Conservation (phyloP, 2,113 vertebrate species). For the Larimichthys crocea region DNA sequence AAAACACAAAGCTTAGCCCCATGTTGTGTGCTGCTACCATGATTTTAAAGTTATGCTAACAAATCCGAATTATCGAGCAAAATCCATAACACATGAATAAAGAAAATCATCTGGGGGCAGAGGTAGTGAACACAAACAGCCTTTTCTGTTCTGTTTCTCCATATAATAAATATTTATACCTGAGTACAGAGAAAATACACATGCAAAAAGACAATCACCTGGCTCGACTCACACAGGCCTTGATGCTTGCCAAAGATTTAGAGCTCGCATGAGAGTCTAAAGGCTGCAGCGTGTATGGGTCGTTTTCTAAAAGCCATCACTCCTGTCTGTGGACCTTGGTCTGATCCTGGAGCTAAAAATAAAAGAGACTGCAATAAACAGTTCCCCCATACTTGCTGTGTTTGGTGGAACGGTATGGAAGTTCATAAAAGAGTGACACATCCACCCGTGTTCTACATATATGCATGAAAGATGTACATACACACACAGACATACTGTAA, state of each 20-base stretch:
- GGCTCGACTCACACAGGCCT: slow-evolving; percentile 37
- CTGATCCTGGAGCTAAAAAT: slow-evolving; percentile 73
- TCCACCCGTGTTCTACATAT: slow-evolving; percentile 44
- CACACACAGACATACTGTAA: slow-evolving; percentile 11
- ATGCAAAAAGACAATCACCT: slow-evolving; percentile 62
- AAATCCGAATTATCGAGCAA: slow-evolving; percentile 41
- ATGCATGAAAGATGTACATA: slow-evolving; percentile 21
- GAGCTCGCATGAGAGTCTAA: slow-evolving; percentile 57
- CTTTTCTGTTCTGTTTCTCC: slow-evolving; percentile 47
- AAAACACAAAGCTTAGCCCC: slow-evolving; percentile 27
- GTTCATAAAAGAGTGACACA: slow-evolving; percentile 44
- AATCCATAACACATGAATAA: slow-evolving; percentile 54
- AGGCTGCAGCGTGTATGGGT: slow-evolving; percentile 32
- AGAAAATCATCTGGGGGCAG: slow-evolving; percentile 46
- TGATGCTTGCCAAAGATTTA: slow-evolving; percentile 53
- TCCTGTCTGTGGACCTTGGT: slow-evolving; percentile 46
- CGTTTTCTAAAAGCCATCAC: slow-evolving; percentile 46
- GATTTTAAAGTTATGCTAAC: slow-evolving; percentile 50
- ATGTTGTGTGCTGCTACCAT: slow-evolving; percentile 12
- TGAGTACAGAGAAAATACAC: slow-evolving; percentile 57
- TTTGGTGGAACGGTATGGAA: slow-evolving; percentile 30
- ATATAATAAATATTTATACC: slow-evolving; percentile 69
- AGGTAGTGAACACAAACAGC: slow-evolving; percentile 55
- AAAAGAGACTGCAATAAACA: slow-evolving; percentile 53
- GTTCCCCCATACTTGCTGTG: slow-evolving; percentile 32